These are phyloP conservation scores for Drosophila mercatorum DNA, from an alignment of 2,888 invertebrate species.

Conservation along the genomic window DNA sequence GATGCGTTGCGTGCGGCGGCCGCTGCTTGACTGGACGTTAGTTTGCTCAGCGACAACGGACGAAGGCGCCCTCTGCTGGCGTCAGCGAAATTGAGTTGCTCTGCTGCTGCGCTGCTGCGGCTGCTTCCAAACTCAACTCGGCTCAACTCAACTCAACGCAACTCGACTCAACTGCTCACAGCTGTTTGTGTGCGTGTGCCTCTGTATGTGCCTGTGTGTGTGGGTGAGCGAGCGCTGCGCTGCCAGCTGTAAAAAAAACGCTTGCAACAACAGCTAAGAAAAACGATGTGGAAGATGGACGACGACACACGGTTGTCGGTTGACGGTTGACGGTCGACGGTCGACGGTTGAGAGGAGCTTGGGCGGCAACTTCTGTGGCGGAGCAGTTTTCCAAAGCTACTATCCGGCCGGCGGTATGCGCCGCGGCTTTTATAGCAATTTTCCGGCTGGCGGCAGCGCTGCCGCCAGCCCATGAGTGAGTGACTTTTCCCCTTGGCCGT, in stretches of 20 bases:
- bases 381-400: constrained; percentile 84
- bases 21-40: constrained; percentile 55
- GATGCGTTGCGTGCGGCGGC: constrained; percentile 61
- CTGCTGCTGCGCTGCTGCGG: constrained; percentile 16
- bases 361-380: constrained; percentile 69
- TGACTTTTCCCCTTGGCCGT: constrained; percentile 78
- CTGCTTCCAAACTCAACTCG: constrained; percentile 19
- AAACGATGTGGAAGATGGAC: constrained; percentile 32
- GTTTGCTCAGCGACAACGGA: constrained; percentile 18
- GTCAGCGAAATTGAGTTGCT: constrained; percentile 18
- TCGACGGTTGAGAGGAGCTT: constrained; percentile 60
- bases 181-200: constrained; percentile 37
- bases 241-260: constrained; percentile 46
- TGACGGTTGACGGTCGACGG: constrained; percentile 14
- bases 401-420: constrained; percentile 83
- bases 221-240: constrained; percentile 45
- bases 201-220: constrained; percentile 15
- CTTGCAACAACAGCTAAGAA: constrained; percentile 41
- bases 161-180: constrained; percentile 38
- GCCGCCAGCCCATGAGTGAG: constrained; percentile 37
- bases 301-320: constrained; percentile 22
- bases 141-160: constrained; percentile 8
- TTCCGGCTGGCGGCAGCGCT: constrained; percentile 43
- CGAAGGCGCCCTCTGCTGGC: constrained; percentile 26
- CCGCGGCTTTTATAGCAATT: constrained; percentile 82